A percentile compares a stretch with the other conserved stretches of the same genome.
Evolutionary conservation across 2,888 invertebrate species (phyloP).

Genomic region (Thecocarcelia acutangulata): DNA sequence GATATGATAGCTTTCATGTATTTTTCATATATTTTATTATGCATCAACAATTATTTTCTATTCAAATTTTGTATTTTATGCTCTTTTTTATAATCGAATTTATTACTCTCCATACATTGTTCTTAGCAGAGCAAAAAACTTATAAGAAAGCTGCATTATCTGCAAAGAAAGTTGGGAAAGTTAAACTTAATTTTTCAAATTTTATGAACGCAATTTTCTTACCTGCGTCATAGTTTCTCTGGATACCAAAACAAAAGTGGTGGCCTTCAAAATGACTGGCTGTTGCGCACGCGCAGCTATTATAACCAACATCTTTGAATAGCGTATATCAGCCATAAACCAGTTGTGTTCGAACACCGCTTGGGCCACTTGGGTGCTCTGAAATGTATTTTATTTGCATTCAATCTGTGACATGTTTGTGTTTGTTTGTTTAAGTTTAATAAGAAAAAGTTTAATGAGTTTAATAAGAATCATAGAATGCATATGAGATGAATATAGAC

Average conservation of each 20-base stretch:
- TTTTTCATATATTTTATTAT: no score
- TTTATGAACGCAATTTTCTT: neutral
- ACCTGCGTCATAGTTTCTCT: constrained; percentile 76
- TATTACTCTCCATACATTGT: constrained; percentile 73
- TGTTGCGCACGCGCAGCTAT: constrained; percentile 75
- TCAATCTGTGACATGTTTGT: no score
- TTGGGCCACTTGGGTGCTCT: constrained; percentile 72
- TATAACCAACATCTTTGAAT: constrained; percentile 73
- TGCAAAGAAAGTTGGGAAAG: constrained; percentile 51
- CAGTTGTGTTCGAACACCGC: constrained; percentile 76
- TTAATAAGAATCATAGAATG: no score
- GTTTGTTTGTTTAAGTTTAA: no score
- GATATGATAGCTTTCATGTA: no score
- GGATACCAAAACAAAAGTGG: constrained; percentile 74
- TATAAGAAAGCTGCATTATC: constrained; percentile 78
- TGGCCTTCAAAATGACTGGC: constrained; percentile 74
- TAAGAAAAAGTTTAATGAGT: no score
- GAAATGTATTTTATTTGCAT: neutral
- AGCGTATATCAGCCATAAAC: constrained; percentile 73
- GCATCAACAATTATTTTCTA: no score
- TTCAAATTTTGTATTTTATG: no score
- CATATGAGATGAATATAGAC: no score
- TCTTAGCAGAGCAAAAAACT: constrained; percentile 77
- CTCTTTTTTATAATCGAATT: neutral
- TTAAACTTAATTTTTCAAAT: neutral